Percentiles rank a stretch among this genome's conserved stretches.
Conservation (phyloP, 2,888 invertebrate genomes). For the Heterodera filipjevi region DNA sequence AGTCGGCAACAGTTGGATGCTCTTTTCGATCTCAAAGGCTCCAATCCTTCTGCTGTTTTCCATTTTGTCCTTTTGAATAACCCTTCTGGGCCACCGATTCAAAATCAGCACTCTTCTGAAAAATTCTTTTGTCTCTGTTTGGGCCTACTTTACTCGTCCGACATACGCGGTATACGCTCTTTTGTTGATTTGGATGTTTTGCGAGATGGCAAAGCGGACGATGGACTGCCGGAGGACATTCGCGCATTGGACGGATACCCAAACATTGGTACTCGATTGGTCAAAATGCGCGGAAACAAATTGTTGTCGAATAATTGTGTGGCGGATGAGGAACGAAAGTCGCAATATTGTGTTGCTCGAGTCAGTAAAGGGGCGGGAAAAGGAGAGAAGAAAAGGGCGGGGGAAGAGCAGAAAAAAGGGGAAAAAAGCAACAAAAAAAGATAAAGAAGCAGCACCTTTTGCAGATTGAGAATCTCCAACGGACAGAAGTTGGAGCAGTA, state of each 20-base stretch:
- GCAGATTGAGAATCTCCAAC: neutral
- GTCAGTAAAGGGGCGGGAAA: neutral
- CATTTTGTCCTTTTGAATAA: neutral
- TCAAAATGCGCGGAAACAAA: neutral
- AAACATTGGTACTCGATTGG: neutral
- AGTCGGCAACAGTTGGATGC: neutral
- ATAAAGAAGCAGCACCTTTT: neutral
- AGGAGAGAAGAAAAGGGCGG: neutral
- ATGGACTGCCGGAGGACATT: neutral
- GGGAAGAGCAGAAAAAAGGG: too few species aligned
- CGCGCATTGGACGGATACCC: neutral
- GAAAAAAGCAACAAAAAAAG: too few species aligned
- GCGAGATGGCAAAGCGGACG: neutral
- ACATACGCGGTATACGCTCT: neutral
- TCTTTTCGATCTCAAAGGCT: neutral
- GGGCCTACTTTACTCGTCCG: neutral
- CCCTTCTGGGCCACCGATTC: neutral
- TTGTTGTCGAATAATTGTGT: neutral
- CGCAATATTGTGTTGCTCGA: neutral
- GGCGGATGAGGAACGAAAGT: neutral
- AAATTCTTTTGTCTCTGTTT: neutral
- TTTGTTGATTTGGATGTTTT: neutral
- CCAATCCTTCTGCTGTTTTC: neutral
- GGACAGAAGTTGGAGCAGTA: neutral
- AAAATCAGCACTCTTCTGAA: neutral